Percentiles rank a stretch among this genome's conserved stretches.
Evolutionary conservation across 2,113 vertebrate species (phyloP).

Genomic region (human (Homo sapiens)): GRCh38 chr13:40592001-40592500

Average conservation of each 20-base stretch:
- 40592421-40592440: constrained; percentile 10
- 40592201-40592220: neutral
- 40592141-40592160: neutral
- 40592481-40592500: neutral
- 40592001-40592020: neutral
- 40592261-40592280: neutral
- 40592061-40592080: neutral
- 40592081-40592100: neutral
- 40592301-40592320: neutral
- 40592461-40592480: neutral
- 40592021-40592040: neutral
- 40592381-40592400: neutral
- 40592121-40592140: neutral
- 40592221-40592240: neutral
- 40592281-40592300: neutral
- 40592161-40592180: neutral
- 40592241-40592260: neutral
- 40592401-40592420: neutral
- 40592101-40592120: neutral
- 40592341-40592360: neutral
- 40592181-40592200: neutral
- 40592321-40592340: neutral
- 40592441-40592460: neutral
- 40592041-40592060: neutral
- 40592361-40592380: neutral